Conservation (phyloP, 2,888 invertebrate species). For the Keiferia lycopersicella region DNA sequence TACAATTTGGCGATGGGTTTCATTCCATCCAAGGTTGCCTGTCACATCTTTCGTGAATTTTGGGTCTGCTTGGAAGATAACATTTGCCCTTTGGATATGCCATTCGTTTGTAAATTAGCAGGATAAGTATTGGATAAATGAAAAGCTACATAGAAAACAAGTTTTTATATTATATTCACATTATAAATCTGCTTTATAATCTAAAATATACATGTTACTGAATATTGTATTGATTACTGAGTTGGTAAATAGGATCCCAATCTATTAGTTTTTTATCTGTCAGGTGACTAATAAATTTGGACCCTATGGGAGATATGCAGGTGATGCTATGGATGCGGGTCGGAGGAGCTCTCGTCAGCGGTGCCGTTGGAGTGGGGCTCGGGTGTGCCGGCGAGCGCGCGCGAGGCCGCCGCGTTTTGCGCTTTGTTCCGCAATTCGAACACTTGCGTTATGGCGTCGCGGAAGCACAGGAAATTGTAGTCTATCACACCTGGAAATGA, state of each 20-base stretch:
- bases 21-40: too few species aligned
- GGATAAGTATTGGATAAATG: not conserved
- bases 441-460: conserved; percentile 97
- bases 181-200: conserved; percentile 25
- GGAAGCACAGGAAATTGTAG: conserved; percentile 98
- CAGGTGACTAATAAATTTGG: conserved; percentile 1
- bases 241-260: conserved; percentile 1
- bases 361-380: conserved; percentile 65
- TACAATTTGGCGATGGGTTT: too few species aligned
- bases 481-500: conserved; percentile 92
- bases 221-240: conserved; percentile 21
- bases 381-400: conserved; percentile 52
- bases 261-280: not conserved
- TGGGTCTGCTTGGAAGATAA: too few species aligned
- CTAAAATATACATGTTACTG: conserved; percentile 27
- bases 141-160: conserved; percentile 31
- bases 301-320: not conserved
- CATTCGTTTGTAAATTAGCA: too few species aligned
- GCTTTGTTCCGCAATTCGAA: conserved; percentile 92
- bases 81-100: too few species aligned
- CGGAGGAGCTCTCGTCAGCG: conserved; percentile 60
- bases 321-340: conserved; percentile 42
- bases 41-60: too few species aligned
- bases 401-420: conserved; percentile 65
- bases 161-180: conserved; percentile 31